These are phyloP conservation scores for Drosophila santomea DNA, from an alignment of 1,140 invertebrate species.

Conservation along the genomic window DNA sequence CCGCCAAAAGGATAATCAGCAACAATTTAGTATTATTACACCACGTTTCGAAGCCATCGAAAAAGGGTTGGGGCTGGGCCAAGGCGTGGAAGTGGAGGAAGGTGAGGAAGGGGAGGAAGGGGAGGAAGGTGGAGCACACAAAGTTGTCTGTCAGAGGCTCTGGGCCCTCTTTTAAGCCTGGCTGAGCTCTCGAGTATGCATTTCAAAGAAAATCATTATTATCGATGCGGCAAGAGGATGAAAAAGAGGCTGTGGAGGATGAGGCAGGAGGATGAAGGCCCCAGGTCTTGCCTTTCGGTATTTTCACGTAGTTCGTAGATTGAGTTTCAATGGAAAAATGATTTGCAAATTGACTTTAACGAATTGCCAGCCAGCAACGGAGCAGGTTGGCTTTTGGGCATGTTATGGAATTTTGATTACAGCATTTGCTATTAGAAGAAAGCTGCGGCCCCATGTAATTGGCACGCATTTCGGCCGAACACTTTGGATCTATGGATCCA, in stretches of 20 bases:
- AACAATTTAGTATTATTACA: conserved; percentile 85
- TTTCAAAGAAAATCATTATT: conserved; percentile 84
- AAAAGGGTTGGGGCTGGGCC: conserved; percentile 15
- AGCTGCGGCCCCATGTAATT: conserved; percentile 56
- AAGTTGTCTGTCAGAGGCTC: conserved; percentile 73
- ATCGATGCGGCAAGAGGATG: conserved; percentile 71
- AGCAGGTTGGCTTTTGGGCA: conserved; percentile 49
- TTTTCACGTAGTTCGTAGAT: conserved; percentile 81
- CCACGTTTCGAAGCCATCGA: conserved; percentile 83
- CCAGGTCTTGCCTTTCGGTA: conserved; percentile 65
- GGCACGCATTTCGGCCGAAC: conserved; percentile 61
- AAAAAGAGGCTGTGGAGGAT: conserved; percentile 15
- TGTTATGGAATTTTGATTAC: conserved; percentile 81
- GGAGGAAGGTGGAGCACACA: conserved; percentile 53
- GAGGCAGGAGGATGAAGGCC: conserved; percentile 6
- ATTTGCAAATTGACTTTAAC: conserved; percentile 85
- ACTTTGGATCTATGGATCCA: conserved; percentile 7
- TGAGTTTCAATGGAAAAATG: conserved; percentile 84
- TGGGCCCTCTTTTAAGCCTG: conserved; percentile 43
- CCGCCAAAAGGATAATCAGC: conserved; percentile 85
- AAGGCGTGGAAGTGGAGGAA: neutral
- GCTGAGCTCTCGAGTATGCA: conserved; percentile 77
- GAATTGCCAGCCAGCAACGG: conserved; percentile 70
- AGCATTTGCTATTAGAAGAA: conserved; percentile 63
- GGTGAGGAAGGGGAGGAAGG: too few relatives aligned